These are phyloP conservation scores for Prochilodus magdalenae DNA, from an alignment of 2,113 vertebrate genomes.

Conservation along the genomic window DNA sequence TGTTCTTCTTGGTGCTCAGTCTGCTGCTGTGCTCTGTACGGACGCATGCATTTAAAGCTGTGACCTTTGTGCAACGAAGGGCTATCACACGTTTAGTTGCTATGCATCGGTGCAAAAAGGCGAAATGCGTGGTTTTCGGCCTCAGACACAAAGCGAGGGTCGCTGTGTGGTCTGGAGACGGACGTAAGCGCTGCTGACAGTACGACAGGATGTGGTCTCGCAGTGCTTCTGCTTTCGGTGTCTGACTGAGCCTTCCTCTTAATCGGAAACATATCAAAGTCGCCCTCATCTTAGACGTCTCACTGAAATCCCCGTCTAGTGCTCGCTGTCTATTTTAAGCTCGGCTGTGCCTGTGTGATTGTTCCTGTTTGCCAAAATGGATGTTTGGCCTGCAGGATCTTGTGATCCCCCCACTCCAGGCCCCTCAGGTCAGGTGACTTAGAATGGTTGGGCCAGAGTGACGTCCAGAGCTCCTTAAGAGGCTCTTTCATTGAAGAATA, in stretches of 20 bases:
- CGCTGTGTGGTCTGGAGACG: not conserved
- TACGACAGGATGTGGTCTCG: conserved; percentile 1
- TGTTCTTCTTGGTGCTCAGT: not conserved
- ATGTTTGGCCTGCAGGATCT: not conserved
- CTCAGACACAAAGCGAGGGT: not conserved
- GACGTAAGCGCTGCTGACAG: not conserved
- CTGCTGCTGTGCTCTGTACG: not conserved
- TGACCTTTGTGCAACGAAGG: not conserved
- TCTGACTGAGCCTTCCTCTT: not conserved
- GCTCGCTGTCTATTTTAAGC: not conserved
- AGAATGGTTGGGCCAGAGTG: not conserved
- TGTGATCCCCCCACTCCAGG: not conserved
- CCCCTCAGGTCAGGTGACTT: not conserved
- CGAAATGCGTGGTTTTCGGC: not conserved
- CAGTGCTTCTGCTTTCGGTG: conserved; percentile 14
- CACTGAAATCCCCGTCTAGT: not conserved
- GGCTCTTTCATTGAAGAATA: not conserved
- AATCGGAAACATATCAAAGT: not conserved
- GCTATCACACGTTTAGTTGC: not conserved
- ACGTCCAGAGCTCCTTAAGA: not conserved
- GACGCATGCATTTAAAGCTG: not conserved
- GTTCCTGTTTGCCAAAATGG: not conserved
- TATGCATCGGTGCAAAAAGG: not conserved
- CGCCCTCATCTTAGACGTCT: not conserved
- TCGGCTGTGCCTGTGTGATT: not conserved